phyloP scores from a whole-genome alignment of 64 coral and sea anemone species.

The Acropora yongei region DNA sequence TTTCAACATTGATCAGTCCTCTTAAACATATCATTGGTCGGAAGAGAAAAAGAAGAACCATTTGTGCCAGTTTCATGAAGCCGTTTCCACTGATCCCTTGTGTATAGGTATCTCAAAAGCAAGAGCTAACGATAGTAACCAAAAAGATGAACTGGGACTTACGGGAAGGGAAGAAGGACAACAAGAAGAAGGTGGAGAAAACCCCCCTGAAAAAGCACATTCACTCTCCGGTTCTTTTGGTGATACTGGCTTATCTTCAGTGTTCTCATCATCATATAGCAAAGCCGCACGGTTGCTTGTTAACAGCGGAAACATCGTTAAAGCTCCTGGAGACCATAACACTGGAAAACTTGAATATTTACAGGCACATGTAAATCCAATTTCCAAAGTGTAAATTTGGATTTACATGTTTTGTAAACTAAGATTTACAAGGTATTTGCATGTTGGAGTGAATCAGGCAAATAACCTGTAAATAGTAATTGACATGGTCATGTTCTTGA shows the following conservation, averaged over 20 bases:
- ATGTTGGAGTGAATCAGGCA: too few relatives aligned
- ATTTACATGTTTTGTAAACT: too few relatives aligned
- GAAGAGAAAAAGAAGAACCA: neutral
- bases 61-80: neutral
- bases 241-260: conserved; percentile 25
- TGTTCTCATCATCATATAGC: neutral
- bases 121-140: neutral
- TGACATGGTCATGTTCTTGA: too few relatives aligned
- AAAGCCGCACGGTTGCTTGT: neutral
- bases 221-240: conserved; percentile 14
- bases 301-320: neutral
- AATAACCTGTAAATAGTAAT: too few relatives aligned
- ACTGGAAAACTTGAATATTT: too few relatives aligned
- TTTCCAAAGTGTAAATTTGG: too few relatives aligned
- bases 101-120: neutral
- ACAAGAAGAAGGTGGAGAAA: too few relatives aligned
- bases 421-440: too few relatives aligned
- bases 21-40: conserved; percentile 21
- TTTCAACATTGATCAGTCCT: neutral
- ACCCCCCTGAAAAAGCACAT: neutral
- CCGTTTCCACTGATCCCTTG: neutral
- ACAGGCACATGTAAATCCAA: too few relatives aligned
- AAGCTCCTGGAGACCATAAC: conserved; percentile 43
- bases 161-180: neutral
- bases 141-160: neutral